Base-by-base conservation (phyloP, 2,113 vertebrate genomes). In the Alligator mississippiensis region DNA sequence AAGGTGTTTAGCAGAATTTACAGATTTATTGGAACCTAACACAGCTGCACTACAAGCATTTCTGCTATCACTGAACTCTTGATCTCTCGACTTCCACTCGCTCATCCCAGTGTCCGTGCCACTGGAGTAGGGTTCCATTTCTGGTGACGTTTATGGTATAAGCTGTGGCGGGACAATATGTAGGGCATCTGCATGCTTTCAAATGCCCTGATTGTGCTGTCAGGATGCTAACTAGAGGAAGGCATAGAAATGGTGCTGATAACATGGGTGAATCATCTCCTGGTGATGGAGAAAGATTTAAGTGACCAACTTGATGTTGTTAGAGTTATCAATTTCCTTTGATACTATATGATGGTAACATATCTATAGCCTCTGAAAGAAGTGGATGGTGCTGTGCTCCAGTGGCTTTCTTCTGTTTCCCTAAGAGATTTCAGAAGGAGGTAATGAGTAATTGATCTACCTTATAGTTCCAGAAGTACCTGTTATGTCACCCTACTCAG, bases 241-340 rank as follows among this genome's bases (percentile, higher is more conserved):
- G 70, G 64, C 60, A 81, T 4, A 80, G 21, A 66, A 78, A 55
- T 3, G 1, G 38, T 15, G 95, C 90, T 84, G 88, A 28, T n/a
- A 87, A 61, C 61, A 82, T 11, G 18, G 57, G 88, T 22, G 87
- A 82, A 92, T 92, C 82, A 30, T 82, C 72, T 91, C 47, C 77
- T 15, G 21, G 13, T 85, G 17, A 8, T 89, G 24, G 11, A 84
- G 72, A 92, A 86, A 92, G 81, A 95, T 83, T 47, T 78, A 88
- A 80, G 82, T 27, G 55, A 61, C 61, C 81, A 19, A 77, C 25
- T 16, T 75, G 78, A 70, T 93, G 9, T 72, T 90, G 62, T 47
- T 58, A 83, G 80, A 81, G 74, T 11, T 47, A 79, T 89, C 90
- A 74, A 68, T 90, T 2, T 4, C 63, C 82, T 90, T 90, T 93